phyloP scores from a whole-genome alignment of 2,113 vertebrate genomes.

The Myrmophylax atrothorax region DNA sequence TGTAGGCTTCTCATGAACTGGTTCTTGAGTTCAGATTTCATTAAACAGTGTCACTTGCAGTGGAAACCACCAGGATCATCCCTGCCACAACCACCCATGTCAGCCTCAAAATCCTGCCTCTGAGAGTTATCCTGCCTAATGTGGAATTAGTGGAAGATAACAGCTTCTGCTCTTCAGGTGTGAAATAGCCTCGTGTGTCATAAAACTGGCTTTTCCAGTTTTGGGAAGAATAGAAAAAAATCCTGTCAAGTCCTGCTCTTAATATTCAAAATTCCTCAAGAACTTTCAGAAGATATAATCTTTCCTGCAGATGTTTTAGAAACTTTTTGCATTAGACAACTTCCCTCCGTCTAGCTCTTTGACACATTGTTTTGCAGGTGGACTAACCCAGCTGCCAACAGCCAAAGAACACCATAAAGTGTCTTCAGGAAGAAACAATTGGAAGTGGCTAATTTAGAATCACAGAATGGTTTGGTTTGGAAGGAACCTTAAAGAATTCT shows the following conservation, averaged over 20 bases:
- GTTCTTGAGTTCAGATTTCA: fast-evolving
- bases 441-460: not conserved
- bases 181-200: not conserved
- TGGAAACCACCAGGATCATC: not conserved
- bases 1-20: not conserved
- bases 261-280: not conserved
- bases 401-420: not conserved
- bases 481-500: not conserved
- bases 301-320: not conserved
- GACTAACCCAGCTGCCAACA: not conserved
- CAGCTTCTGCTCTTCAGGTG: not conserved
- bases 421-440: not conserved
- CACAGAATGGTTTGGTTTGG: not conserved
- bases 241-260: fast-evolving
- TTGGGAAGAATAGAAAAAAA: not conserved
- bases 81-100: fast-evolving
- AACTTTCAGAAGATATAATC: not conserved
- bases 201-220: fast-evolving
- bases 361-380: not conserved
- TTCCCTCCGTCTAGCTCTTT: not conserved
- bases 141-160: not conserved
- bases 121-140: fast-evolving
- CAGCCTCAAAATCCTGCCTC: not conserved
- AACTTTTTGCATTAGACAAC: not conserved
- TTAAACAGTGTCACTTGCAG: not conserved